Percentiles rank a stretch among this genome's conserved stretches.
Conservation (phyloP, 1,140 invertebrate genomes). For the Diorhabda sublineata region DNA sequence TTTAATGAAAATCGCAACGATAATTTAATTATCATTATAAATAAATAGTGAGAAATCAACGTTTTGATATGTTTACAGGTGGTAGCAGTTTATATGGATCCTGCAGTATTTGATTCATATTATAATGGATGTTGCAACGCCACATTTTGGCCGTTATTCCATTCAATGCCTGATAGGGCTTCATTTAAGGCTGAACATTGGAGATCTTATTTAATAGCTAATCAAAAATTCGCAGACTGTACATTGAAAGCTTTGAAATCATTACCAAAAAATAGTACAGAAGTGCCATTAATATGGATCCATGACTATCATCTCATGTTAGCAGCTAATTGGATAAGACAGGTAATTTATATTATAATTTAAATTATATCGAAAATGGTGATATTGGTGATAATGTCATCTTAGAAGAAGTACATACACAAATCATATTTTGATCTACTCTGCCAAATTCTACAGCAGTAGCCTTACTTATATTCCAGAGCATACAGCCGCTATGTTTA, state of each 20-base stretch:
- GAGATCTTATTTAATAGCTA: constrained; percentile 76
- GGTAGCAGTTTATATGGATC: constrained; percentile 72
- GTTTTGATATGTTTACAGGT: constrained; percentile 52
- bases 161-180: constrained; percentile 79
- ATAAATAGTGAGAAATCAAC: too few relatives aligned
- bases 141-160: constrained; percentile 87
- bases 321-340: constrained; percentile 82
- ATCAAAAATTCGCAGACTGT: constrained; percentile 76
- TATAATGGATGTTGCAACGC: constrained; percentile 92
- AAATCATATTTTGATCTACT: too few relatives aligned
- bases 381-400: too few relatives aligned
- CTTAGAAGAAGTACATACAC: too few relatives aligned
- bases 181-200: constrained; percentile 65
- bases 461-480: too few relatives aligned
- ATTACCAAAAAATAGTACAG: constrained; percentile 55
- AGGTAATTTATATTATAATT: constrained; percentile 47
- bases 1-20: too few relatives aligned
- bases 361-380: too few relatives aligned
- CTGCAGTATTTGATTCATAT: constrained; percentile 73
- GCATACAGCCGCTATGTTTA: too few relatives aligned
- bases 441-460: too few relatives aligned
- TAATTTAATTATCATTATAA: too few relatives aligned
- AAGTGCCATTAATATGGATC: constrained; percentile 78
- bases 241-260: constrained; percentile 70
- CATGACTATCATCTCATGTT: constrained; percentile 91